Conservation (phyloP, 2,888 invertebrate genomes). For the Kuschelorhynchus macadamiae region DNA sequence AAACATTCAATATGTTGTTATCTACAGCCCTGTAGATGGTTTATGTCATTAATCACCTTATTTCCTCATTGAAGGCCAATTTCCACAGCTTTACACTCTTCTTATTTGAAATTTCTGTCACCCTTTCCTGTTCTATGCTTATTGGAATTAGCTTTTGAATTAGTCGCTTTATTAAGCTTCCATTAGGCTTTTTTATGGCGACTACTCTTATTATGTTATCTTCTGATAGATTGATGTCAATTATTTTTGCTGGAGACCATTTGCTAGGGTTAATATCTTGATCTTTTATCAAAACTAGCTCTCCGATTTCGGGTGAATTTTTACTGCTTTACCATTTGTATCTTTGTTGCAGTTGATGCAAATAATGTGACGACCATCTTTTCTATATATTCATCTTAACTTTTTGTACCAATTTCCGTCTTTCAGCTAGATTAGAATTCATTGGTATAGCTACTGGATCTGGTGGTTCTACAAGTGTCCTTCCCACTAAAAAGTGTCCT, state of each 20-base stretch:
- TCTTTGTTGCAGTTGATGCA: slow-evolving; percentile 5
- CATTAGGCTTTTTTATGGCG: slow-evolving; percentile 6
- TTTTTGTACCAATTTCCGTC: slow-evolving; percentile 15
- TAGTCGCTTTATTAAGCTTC: slow-evolving; percentile 4
- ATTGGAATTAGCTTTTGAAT: slow-evolving; percentile 7
- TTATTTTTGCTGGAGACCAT: slow-evolving; percentile 14
- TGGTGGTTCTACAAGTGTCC: slow-evolving; percentile 6
- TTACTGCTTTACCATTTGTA: slow-evolving; percentile 17
- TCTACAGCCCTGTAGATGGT: neutral
- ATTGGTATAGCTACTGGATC: neutral
- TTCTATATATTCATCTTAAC: slow-evolving; percentile 14
- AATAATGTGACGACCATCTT: slow-evolving; percentile 3
- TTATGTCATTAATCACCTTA: slow-evolving; percentile 8
- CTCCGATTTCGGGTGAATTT: slow-evolving; percentile 3
- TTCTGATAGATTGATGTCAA: neutral
- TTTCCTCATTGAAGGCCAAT: neutral
- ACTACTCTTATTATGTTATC: slow-evolving; percentile 1
- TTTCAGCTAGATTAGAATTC: neutral
- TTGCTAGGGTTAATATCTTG: slow-evolving; percentile 10
- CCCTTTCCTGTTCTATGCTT: neutral
- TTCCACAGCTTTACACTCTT: neutral
- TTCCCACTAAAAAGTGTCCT: slow-evolving; percentile 19
- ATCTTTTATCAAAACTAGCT: slow-evolving; percentile 17
- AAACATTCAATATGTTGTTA: slow-evolving; percentile 3
- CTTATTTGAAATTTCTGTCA: neutral